phyloP scores from a whole-genome alignment of 2,113 vertebrate species.

The Sinocyclocheilus anophthalmus region DNA sequence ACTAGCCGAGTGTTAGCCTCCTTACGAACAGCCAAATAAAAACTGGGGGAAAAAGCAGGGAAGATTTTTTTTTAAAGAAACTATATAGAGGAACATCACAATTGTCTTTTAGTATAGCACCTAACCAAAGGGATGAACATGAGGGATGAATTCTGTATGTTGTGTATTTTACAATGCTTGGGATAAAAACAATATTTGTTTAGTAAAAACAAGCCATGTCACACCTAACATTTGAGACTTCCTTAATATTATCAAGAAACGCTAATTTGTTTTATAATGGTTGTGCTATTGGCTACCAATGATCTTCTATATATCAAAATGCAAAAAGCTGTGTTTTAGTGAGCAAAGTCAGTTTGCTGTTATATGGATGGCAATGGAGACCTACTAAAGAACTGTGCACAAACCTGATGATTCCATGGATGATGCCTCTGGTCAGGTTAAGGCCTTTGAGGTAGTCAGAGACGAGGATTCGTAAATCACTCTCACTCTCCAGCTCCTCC shows the following conservation, averaged over 20 bases:
- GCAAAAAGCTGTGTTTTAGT: neutral
- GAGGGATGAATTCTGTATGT: neutral
- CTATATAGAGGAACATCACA: neutral
- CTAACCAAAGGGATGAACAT: neutral
- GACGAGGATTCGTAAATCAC: conserved; percentile 88
- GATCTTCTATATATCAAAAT: neutral
- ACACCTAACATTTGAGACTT: neutral
- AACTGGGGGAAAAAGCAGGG: too few species aligned
- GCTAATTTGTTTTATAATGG: neutral
- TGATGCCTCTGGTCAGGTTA: conserved; percentile 80
- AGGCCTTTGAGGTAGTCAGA: conserved; percentile 89
- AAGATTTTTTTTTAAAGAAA: too few species aligned
- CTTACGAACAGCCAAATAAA: conserved; percentile 87
- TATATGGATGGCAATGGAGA: neutral
- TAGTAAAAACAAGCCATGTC: neutral
- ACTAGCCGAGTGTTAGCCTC: conserved; percentile 81
- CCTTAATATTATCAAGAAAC: neutral
- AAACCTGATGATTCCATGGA: conserved; percentile 92
- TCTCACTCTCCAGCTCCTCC: conserved; percentile 90
- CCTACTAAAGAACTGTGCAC: conserved; percentile 32
- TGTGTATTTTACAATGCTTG: neutral
- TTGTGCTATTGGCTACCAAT: neutral
- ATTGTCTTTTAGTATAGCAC: neutral
- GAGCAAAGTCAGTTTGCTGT: neutral
- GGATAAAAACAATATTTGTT: neutral